Conservation (phyloP, 1,140 invertebrate species). For the Procambarus virginalis region DNA sequence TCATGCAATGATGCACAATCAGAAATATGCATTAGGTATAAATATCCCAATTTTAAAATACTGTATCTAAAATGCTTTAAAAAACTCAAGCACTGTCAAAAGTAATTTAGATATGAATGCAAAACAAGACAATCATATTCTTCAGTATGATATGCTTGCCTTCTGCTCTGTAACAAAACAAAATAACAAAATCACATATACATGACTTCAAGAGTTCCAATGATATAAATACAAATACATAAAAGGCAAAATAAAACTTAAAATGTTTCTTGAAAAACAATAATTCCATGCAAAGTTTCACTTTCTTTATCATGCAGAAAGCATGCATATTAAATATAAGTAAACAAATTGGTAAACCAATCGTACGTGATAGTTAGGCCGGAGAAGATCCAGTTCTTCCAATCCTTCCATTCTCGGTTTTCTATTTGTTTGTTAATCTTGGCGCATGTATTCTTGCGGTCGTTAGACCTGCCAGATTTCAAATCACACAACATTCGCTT, state of each 20-base stretch:
- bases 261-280: not conserved
- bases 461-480: constrained; percentile 88
- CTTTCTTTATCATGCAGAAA: constrained; percentile 2
- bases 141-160: no score
- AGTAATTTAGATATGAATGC: no score
- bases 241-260: not conserved
- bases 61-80: no score
- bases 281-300: not conserved
- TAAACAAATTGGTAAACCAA: constrained; percentile 40
- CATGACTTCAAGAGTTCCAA: not conserved
- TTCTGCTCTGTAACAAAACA: no score
- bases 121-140: no score
- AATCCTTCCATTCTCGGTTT: constrained; percentile 80
- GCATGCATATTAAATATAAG: not conserved
- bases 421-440: constrained; percentile 60
- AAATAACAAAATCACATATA: no score
- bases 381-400: constrained; percentile 89
- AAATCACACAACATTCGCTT: constrained; percentile 89
- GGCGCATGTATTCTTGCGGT: constrained; percentile 85
- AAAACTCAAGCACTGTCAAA: no score
- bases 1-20: no score
- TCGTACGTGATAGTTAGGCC: constrained; percentile 90
- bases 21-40: no score
- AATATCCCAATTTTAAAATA: no score
- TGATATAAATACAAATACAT: not conserved